Conservation (phyloP, 2,888 invertebrate genomes). For the Callosobruchus maculatus region DNA sequence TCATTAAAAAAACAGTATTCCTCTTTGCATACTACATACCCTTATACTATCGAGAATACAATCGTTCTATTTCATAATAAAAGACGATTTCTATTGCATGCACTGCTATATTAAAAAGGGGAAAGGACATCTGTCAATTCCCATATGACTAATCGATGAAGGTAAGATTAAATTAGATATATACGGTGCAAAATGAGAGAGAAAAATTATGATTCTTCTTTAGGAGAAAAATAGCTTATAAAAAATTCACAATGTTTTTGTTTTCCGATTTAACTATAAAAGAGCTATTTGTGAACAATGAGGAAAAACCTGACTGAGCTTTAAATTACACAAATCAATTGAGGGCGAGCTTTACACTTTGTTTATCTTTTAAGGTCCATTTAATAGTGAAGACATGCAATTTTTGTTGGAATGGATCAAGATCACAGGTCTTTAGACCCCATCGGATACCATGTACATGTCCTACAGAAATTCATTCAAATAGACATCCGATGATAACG, state of each 20-base stretch:
- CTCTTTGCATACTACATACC: background rate
- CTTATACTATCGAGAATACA: background rate
- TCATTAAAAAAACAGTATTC: background rate
- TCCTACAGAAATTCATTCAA: too few relatives aligned
- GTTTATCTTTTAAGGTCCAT: too few relatives aligned
- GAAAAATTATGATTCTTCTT: background rate
- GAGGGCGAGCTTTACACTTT: too few relatives aligned
- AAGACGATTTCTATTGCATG: background rate
- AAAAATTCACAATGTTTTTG: background rate
- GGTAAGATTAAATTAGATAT: background rate
- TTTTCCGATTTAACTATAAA: background rate
- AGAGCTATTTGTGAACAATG: too few relatives aligned
- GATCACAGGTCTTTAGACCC: too few relatives aligned
- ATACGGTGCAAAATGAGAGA: background rate
- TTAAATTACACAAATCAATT: too few relatives aligned
- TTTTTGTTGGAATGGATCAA: too few relatives aligned
- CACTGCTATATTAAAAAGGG: background rate
- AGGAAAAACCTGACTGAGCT: too few relatives aligned
- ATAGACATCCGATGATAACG: too few relatives aligned
- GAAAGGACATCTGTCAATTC: background rate
- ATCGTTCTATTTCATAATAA: background rate
- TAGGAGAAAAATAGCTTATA: background rate
- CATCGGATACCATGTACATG: too few relatives aligned
- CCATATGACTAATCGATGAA: background rate
- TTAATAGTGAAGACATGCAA: too few relatives aligned